phyloP scores from a whole-genome alignment of 2,113 vertebrate species.

The Lathamus discolor region DNA sequence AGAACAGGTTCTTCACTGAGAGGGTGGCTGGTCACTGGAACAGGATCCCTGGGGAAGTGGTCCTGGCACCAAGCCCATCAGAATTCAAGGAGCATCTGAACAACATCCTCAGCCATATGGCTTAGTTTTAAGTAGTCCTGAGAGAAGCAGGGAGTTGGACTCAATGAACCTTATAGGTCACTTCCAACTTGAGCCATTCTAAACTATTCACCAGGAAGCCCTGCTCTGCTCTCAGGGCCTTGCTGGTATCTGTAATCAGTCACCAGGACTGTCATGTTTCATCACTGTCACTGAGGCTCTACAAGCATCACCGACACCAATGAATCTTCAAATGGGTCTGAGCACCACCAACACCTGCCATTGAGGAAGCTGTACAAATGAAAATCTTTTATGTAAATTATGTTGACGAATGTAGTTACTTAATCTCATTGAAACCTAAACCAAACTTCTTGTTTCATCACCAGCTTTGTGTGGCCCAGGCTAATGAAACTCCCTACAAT shows the following conservation, averaged over 20 bases:
- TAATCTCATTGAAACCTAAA: background rate
- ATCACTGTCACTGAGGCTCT: background rate
- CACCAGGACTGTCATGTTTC: background rate
- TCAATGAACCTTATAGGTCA: background rate
- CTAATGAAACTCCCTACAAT: background rate
- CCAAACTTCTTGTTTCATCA: background rate
- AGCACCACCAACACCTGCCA: background rate
- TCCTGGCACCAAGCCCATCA: background rate
- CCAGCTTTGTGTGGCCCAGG: background rate
- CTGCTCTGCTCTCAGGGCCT: background rate
- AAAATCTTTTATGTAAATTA: background rate
- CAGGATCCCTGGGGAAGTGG: background rate
- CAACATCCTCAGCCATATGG: background rate
- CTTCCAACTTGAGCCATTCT: background rate
- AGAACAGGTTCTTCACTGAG: background rate
- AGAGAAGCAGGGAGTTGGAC: background rate
- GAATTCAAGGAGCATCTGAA: background rate
- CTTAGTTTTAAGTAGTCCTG: background rate
- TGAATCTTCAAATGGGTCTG: background rate
- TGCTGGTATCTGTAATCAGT: background rate
- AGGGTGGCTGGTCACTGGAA: background rate
- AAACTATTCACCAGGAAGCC: background rate
- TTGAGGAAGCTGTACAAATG: background rate
- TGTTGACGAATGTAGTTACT: too few relatives aligned
- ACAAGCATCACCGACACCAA: accelerated